Conservation (phyloP, 2,113 vertebrate genomes). For the Girardinichthys multiradiatus region DNA sequence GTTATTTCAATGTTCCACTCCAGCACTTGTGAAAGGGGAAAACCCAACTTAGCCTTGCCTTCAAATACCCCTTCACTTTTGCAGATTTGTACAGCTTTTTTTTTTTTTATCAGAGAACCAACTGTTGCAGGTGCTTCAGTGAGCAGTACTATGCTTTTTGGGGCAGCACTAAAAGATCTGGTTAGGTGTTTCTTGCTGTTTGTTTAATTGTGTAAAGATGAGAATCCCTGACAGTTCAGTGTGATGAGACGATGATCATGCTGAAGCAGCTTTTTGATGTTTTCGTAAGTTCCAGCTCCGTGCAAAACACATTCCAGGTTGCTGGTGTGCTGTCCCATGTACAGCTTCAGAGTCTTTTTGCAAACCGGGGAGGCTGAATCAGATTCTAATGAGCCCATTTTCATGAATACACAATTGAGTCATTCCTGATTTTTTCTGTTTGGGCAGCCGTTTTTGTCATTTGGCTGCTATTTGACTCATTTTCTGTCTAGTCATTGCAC, state of each 20-base stretch:
- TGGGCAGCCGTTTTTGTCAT: too few species aligned
- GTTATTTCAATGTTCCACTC: conserved; percentile 63
- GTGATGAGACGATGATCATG: conserved; percentile 60
- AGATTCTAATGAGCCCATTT: background rate
- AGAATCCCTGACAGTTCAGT: conserved; percentile 44
- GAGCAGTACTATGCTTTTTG: conserved; percentile 44
- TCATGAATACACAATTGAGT: background rate
- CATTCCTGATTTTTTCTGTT: background rate
- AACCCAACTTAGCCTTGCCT: conserved; percentile 70
- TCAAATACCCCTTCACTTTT: conserved; percentile 65
- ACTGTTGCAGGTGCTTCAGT: conserved; percentile 43
- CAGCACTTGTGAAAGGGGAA: conserved; percentile 63
- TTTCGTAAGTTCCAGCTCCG: conserved; percentile 38
- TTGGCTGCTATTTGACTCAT: too few species aligned
- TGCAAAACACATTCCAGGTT: conserved; percentile 62
- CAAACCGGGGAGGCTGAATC: background rate
- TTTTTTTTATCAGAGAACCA: conserved; percentile 57
- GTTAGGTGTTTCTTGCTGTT: conserved; percentile 43
- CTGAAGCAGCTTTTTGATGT: conserved; percentile 61
- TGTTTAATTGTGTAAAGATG: conserved; percentile 48
- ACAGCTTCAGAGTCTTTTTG: conserved; percentile 18
- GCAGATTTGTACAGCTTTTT: too few species aligned
- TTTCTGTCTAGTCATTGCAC: too few species aligned
- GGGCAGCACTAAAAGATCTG: conserved; percentile 48
- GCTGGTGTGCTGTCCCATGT: conserved; percentile 29